These are phyloP conservation scores for Ophiodon elongatus DNA, from an alignment of 2,113 vertebrate genomes.

Conservation along the genomic window DNA sequence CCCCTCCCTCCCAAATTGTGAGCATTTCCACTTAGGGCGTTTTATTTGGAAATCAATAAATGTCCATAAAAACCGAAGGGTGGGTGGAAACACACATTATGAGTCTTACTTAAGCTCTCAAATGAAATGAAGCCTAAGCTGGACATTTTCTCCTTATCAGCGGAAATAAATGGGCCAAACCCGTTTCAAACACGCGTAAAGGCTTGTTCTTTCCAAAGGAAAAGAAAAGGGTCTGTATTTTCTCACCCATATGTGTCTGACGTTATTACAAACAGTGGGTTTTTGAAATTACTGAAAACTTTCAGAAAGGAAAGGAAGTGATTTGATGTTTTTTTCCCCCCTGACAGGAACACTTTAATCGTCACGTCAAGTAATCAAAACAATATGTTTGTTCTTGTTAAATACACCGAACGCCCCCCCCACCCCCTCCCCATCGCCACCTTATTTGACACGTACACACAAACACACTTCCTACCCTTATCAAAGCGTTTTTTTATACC, in stretches of 20 bases:
- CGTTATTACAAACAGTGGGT: constrained; percentile 35
- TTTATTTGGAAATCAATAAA: constrained; percentile 27
- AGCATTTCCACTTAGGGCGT: neutral
- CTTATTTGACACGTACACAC: constrained; percentile 43
- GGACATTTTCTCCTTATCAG: neutral
- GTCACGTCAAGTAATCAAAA: constrained; percentile 58
- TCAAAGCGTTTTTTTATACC: constrained; percentile 71
- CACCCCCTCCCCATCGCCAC: neutral
- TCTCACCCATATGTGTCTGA: constrained; percentile 28
- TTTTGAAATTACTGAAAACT: constrained; percentile 33
- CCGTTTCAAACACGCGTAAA: neutral
- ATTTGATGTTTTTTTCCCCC: constrained; percentile 35
- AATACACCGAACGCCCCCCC: constrained; percentile 19
- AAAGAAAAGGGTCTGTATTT: constrained; percentile 3
- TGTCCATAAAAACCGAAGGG: neutral
- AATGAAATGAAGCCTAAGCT: neutral
- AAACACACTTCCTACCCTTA: constrained; percentile 59
- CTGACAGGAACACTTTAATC: constrained; percentile 49
- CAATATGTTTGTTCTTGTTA: constrained; percentile 63
- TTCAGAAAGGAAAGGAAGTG: constrained; percentile 4
- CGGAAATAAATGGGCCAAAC: neutral
- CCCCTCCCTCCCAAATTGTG: neutral
- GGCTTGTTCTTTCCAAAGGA: neutral
- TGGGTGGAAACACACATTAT: neutral
- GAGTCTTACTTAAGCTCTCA: neutral